Evolutionary conservation across 1,140 invertebrate genomes (phyloP), one percentile per base, ranked within the genome.

Genomic region (Lucilia cuprina): DNA sequence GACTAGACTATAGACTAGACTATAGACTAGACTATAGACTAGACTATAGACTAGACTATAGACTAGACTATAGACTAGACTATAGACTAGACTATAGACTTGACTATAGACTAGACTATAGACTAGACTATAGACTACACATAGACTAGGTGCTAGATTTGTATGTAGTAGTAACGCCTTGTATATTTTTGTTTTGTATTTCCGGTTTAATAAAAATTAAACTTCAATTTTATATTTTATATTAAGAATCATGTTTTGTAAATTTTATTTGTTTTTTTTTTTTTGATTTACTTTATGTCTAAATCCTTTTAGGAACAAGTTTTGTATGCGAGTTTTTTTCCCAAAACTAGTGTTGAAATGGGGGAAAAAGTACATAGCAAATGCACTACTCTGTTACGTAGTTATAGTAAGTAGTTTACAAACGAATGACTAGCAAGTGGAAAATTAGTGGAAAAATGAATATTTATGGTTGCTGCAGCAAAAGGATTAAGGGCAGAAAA

Each of bases 401-500:
- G 50, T 14, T 12, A 12, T 55, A 41, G 41, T 41, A 41, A 41
- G 5, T 10, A 74, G 17, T 75, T 75, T 75, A 30, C 30, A 12
- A 34, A 34, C 74, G 74, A 75, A 25, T 75, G 74, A 75, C 74
- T 75, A 75, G 3, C 74, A 75, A 75, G 74, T 75, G 74, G 74
- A 75, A 75, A 75, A 75, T 75, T 75, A 75, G 74, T 75, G 30
- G 19, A 75, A 34, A 74, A 75, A 75, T 75, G 74, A 75, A 78
- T 78, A 78, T 78, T 78, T 78, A 78, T 78, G 75, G 75, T 78
- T 78, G 75, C 75, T 78, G 75, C 35, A 35, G 75, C 75, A 78
- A 78, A 78, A 78, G 75, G 55, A 82, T 60, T 82, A 82, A 55
- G 50, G 55, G 17, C 82, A 70, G 13, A 70, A 65, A 65, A 83